Base-by-base conservation (phyloP, 2,888 invertebrate species). In the Adineta ricciae region DNA sequence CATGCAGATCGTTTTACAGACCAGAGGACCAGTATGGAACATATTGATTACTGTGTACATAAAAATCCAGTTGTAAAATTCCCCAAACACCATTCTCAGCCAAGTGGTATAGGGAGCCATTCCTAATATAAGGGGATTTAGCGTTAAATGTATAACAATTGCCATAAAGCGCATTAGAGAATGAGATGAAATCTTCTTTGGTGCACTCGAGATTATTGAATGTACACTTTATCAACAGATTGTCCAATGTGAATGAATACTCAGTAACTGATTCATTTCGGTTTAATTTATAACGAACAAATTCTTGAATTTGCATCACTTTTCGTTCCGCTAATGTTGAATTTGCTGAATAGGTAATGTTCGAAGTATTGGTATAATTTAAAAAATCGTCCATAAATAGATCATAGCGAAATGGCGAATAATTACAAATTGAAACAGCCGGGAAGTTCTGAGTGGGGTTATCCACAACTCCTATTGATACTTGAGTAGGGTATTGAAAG, bases 371-470 rank as follows among this genome's bases (percentile, higher is more conserved):
- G 8, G 56, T 56, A 56, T 56, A 56, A 9, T 56, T 56, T 4
- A 56, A 56, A 56, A 56, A 56, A 56, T 27, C 56, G 2, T 56
- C 27, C n/a, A 56, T 27, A 11, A 56, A 56, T 27, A 56, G 11
- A 56, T 56, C 56, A 11, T 56, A 27, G n/a, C 56, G 56, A 56
- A 84, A 38, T 16, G 78, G 82, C n/a, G 78, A 82, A 27, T 64
- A 52, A 41, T 41, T 84, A 41, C 84, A 84, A 54, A 84, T 84
- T 41, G 84, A 82, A 38, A 84, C 49, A 4, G 78, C 82, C 2
- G 84, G 84, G 54, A 84, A 84, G 41, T 41, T 41, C 41, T 78
- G n/a, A 41, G 52, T 78, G 11, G 82, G 54, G n/a, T 84, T 82
- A 41, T 78, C 52, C 8, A 78, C 54, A 16, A 84, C 52, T 7